Base-by-base conservation (phyloP, 2,888 invertebrate species). In the Orthosia gracilis region DNA sequence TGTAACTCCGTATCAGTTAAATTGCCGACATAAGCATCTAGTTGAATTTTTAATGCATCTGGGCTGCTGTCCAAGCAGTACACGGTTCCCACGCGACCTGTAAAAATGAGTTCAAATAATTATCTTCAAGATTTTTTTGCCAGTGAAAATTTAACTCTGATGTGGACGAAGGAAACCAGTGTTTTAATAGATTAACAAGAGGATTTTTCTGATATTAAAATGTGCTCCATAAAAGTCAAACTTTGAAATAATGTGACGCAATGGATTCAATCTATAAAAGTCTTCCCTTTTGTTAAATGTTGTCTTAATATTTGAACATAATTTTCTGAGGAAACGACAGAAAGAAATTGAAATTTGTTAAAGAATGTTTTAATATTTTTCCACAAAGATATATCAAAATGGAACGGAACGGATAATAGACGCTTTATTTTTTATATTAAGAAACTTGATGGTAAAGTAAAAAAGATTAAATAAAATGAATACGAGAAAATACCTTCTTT, bases 401-500 rank as follows among this genome's bases (percentile, higher is more conserved):
- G 15, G 45, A 62, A 61, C 40, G n/a, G 15, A 26, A 74, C 49
- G 18, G 26, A 63, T 49, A 72, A 47, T 54, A 57, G 40, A 40
- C 4, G 47, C 45, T 74, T 40, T 58, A 66, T n/a, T 65, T 76
- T 45, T 50, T 23, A 1, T 59, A 62, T 54, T 59, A 23, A 45
- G 12, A 18, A 74, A 58, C 26, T 49, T 26, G 23, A 12, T 17
- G 12, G 17, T 26, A 17, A 13, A 3, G 15, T 50, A n/a, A n/a
- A 47, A 5, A 7, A 21, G 59, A 26, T 65, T 21, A 50, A 50
- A 15, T 21, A 31, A 64, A 61, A 61, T 59, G 52, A 66, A 55
- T 94, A 55, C 83, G 26, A 26, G 26, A 2, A 26, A 1, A 31
- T 91, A 93, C 93, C 93, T 89, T 94, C 92, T 82, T 88, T 89